phyloP scores from a whole-genome alignment of 1,140 invertebrate species.

The Phortica variegata region DNA sequence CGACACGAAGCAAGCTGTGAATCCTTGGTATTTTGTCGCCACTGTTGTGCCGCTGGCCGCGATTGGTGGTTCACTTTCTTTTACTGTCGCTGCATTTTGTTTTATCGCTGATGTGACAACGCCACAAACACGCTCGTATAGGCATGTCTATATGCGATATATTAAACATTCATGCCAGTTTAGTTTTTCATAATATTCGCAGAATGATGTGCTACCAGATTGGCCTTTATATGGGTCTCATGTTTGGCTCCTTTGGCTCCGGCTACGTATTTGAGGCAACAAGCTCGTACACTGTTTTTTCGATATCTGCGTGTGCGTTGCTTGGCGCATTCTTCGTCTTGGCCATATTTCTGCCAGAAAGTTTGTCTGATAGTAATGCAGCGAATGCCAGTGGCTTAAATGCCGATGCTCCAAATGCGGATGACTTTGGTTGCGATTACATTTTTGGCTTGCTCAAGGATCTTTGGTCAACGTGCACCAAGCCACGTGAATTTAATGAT shows the following conservation, averaged over 20 bases:
- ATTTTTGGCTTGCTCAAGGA: constrained; percentile 58
- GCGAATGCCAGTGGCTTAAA: neutral
- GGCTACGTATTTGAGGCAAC: constrained; percentile 38
- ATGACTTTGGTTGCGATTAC: constrained; percentile 22
- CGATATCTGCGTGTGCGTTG: constrained; percentile 31
- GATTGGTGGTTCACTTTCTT: constrained; percentile 61
- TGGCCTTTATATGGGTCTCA: constrained; percentile 60
- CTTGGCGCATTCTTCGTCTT: constrained; percentile 28
- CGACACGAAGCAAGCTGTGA: constrained; percentile 30
- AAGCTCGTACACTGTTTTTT: constrained; percentile 22
- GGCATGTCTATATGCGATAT: constrained; percentile 24
- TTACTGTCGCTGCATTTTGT: constrained; percentile 63
- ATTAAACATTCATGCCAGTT: neutral
- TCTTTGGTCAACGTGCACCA: constrained; percentile 62
- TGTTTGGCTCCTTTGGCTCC: constrained; percentile 63
- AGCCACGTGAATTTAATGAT: constrained; percentile 61
- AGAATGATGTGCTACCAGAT: constrained; percentile 66
- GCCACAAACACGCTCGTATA: constrained; percentile 59
- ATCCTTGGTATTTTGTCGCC: constrained; percentile 64
- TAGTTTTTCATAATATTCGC: constrained; percentile 4
- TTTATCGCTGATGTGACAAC: constrained; percentile 66
- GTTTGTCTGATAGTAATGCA: too few species aligned
- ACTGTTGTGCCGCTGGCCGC: constrained; percentile 61
- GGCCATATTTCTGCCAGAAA: constrained; percentile 36
- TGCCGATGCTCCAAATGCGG: neutral